phyloP scores from a whole-genome alignment of 2,797 vertebrate species.

The Lepus oiostolus region DNA sequence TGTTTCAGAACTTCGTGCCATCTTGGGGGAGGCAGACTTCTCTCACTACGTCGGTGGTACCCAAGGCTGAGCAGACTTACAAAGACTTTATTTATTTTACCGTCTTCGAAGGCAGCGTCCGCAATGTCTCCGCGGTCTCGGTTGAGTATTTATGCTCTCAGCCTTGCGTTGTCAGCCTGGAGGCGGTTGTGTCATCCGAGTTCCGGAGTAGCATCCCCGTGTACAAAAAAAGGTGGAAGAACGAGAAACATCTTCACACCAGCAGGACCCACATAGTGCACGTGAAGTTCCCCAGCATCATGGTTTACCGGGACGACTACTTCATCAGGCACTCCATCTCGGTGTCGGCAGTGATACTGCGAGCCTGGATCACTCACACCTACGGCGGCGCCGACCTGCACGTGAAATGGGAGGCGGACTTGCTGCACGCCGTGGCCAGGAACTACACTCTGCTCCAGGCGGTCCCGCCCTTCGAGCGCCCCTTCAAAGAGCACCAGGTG shows the following conservation, averaged over 20 bases:
- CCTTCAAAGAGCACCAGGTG: conserved; percentile 89
- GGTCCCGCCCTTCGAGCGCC: conserved; percentile 89
- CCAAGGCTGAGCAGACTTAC: conserved; percentile 75
- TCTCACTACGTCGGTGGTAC: conserved; percentile 84
- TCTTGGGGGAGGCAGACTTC: conserved; percentile 87
- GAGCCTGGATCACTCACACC: conserved; percentile 91
- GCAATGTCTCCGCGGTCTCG: conserved; percentile 89
- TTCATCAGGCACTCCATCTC: conserved; percentile 90
- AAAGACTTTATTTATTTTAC: conserved; percentile 92
- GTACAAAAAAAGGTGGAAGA: conserved; percentile 93
- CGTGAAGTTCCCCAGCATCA: conserved; percentile 91
- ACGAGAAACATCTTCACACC: conserved; percentile 84
- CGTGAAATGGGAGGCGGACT: conserved; percentile 79
- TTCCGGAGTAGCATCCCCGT: conserved; percentile 90
- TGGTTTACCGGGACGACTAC: conserved; percentile 91
- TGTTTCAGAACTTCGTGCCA: conserved; percentile 87
- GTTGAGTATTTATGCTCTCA: conserved; percentile 92
- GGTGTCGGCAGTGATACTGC: conserved; percentile 89
- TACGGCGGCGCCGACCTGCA: conserved; percentile 20
- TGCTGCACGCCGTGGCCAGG: conserved; percentile 88
- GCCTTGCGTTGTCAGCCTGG: conserved; percentile 92
- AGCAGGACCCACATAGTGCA: conserved; percentile 88
- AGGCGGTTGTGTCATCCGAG: conserved; percentile 91
- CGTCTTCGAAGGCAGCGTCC: conserved; percentile 90
- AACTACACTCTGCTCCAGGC: conserved; percentile 90